A percentile compares a stretch with the other conserved stretches of the same genome.
Evolutionary conservation across 2,888 invertebrate genomes (phyloP).

Genomic region (Chesias legatella): DNA sequence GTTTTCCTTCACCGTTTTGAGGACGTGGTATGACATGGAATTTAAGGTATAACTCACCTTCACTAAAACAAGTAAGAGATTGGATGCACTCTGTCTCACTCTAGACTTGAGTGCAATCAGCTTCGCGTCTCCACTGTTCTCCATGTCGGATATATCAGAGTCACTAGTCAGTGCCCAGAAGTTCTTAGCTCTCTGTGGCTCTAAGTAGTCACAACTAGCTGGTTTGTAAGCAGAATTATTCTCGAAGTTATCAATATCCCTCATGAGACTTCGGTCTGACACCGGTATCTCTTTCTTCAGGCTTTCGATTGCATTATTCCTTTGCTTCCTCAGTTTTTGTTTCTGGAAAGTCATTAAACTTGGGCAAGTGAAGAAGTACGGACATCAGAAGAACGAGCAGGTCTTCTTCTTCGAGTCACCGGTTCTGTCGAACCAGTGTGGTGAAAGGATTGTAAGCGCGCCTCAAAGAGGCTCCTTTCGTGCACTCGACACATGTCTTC

Average conservation of each 20-base stretch:
- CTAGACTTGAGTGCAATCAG: conserved; percentile 76
- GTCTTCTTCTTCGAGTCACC: too few relatives aligned
- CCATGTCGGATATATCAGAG: conserved; percentile 84
- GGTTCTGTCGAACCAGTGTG: too few relatives aligned
- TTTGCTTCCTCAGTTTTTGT: conserved; percentile 71
- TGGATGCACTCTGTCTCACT: conserved; percentile 84
- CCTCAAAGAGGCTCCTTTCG: too few relatives aligned
- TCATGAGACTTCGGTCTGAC: conserved; percentile 64
- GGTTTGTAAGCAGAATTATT: conserved; percentile 64
- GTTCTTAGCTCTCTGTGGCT: conserved; percentile 49
- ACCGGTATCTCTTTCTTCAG: conserved; percentile 72
- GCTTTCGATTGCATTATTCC: conserved; percentile 68
- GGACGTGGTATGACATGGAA: too few relatives aligned
- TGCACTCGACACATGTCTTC: too few relatives aligned
- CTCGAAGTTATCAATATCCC: conserved; percentile 64
- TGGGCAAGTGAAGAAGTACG: too few relatives aligned
- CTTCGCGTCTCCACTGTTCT: conserved; percentile 75
- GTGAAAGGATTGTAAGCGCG: too few relatives aligned
- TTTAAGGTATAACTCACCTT: conserved; percentile 59
- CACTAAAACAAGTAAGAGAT: conserved; percentile 79
- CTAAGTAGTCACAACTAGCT: conserved; percentile 57
- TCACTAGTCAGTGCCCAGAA: conserved; percentile 80
- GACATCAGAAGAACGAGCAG: too few relatives aligned
- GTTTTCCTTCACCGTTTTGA: too few relatives aligned
- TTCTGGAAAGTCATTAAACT: conserved; percentile 47